Conservation (phyloP, 2,113 vertebrate genomes). For the Silurus glanis region DNA sequence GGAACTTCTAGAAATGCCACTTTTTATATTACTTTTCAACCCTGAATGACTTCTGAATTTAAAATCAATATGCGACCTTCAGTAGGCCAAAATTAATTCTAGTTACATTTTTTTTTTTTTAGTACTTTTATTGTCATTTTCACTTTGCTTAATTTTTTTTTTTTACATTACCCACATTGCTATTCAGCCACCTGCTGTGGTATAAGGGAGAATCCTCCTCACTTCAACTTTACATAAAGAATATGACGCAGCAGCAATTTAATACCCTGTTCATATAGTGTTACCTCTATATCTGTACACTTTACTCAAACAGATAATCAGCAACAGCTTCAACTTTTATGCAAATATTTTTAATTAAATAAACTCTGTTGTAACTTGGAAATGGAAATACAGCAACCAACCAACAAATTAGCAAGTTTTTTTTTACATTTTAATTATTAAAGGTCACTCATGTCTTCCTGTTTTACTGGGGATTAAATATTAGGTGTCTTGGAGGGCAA, state of each 20-base stretch:
- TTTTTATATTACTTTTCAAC: not conserved
- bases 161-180: not conserved
- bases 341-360: not conserved
- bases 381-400: not conserved
- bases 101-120: not conserved
- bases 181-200: not conserved
- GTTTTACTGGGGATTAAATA: not conserved
- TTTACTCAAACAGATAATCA: not conserved
- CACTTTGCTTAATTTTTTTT: not conserved
- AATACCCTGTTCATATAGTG: not conserved
- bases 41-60: not conserved
- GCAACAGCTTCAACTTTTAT: not conserved
- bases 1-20: not conserved
- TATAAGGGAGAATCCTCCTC: not conserved
- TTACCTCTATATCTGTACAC: not conserved
- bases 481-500: not conserved
- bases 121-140: not conserved
- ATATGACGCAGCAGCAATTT: not conserved
- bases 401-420: not conserved
- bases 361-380: not conserved
- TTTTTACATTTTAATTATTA: not conserved
- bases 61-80: not conserved
- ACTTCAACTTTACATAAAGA: not conserved
- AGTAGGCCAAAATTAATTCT: not conserved
- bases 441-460: not conserved